Base-by-base conservation (phyloP, 2,888 invertebrate genomes). In the Herminia tarsipennalis region DNA sequence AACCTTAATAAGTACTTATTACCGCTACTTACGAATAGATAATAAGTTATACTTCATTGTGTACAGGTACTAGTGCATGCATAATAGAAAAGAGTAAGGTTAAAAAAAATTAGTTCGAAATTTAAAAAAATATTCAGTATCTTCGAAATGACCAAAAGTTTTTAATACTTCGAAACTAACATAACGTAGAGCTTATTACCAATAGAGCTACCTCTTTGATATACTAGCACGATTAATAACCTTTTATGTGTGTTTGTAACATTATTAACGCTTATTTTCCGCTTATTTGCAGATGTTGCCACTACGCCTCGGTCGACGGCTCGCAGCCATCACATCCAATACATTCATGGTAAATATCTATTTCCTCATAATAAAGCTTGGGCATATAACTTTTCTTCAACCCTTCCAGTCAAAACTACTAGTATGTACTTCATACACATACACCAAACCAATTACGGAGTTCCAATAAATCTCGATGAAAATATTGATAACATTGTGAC, bases 401-500 rank as follows among this genome's bases (percentile, higher is more conserved):
- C 12, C 20, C 38, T 28, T 21, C 17, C 20, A 21, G 21, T 39
- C 20, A 37, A 50, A 38, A 49, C 29, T 42, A 42, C 35, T 18
- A 4, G 29, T 33, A 32, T 5, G 29, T 33, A 32, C 20, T 34
- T 34, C 29, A 42, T 24, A 29, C 17, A 22, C 35, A 28, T 42
- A 20, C 33, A 20, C 18, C 34, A n/a, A 39, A 73, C 74, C 78
- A 81, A 83, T 85, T 81, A 83, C 73, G 67, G 49, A 48, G 56
- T 56, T 52, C 70, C 78, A 73, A 80, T 86, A 84, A 84, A 85
- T 85, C 79, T 64, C 66, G 78, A 79, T 82, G 78, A 72, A 78
- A 79, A 81, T 78, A 82, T 81, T 78, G 85, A 86, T 86, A 86
- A 77, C 73, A 72, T 55, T 56, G 66, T 75, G 76, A 76, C 69